Evolutionary conservation across 1,140 invertebrate species (phyloP).

Genomic region (Heterodera schachtii): DNA sequence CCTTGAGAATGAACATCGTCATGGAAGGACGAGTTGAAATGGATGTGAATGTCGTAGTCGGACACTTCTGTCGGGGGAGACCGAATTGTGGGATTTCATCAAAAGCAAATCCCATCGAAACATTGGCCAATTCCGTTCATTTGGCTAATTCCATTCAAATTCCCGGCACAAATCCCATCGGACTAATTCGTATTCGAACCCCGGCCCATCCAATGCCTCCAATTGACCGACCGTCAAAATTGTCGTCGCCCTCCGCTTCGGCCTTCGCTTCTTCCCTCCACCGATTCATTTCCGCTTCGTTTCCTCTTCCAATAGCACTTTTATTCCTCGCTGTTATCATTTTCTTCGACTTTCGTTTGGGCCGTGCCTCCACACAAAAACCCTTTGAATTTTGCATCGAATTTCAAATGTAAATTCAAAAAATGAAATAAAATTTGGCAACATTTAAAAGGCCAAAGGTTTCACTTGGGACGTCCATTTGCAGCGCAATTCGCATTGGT

Average conservation of each 20-base stretch:
- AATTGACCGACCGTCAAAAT: not conserved
- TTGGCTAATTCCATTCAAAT: not conserved
- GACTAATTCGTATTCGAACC: no score
- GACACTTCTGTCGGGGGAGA: constrained; percentile 12
- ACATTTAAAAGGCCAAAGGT: not conserved
- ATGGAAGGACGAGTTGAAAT: constrained; percentile 20
- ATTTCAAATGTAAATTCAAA: not conserved
- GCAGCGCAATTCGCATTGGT: constrained; percentile 41
- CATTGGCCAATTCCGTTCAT: no score
- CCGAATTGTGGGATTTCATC: no score
- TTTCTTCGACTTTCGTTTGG: constrained; percentile 21
- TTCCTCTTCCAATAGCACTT: not conserved
- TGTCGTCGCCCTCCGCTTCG: not conserved
- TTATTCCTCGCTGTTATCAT: not conserved
- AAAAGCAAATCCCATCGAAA: not conserved
- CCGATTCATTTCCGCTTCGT: not conserved
- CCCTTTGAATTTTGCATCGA: constrained; percentile 20
- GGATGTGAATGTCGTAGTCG: constrained; percentile 24
- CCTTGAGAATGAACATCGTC: not conserved
- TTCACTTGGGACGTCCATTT: constrained; percentile 42
- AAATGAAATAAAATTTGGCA: no score
- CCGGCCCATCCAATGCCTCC: no score
- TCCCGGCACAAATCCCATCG: constrained; percentile 4
- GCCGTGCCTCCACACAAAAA: constrained; percentile 32
- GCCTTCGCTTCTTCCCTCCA: not conserved